phyloP scores from a whole-genome alignment of 2,113 vertebrate genomes.

The Hoplias malabaricus region DNA sequence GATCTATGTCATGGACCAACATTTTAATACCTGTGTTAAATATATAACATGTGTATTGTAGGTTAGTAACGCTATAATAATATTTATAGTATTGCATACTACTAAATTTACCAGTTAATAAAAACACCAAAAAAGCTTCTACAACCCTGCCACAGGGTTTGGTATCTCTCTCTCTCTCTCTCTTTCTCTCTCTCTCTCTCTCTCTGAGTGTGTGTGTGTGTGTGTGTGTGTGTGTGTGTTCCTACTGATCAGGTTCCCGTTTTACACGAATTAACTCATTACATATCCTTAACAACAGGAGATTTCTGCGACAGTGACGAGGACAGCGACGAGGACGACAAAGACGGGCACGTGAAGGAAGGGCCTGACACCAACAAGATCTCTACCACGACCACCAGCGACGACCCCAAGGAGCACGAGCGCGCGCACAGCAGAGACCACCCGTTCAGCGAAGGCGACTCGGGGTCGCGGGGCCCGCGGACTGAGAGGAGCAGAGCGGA shows the following conservation, averaged over 20 bases:
- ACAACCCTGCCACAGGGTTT: no score
- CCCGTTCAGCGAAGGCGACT: conserved; percentile 64
- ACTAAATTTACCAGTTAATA: no score
- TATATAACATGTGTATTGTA: no score
- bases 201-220: not conserved
- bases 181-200: no score
- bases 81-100: no score
- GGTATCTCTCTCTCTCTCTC: no score
- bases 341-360: conserved; percentile 83
- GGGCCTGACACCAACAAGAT: conserved; percentile 86
- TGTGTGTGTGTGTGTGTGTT: not conserved
- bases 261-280: no score
- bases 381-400: conserved; percentile 87
- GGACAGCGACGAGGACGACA: conserved; percentile 92
- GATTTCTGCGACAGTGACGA: conserved; percentile 92
- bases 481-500: conserved; percentile 85
- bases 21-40: no score
- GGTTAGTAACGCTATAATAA: no score
- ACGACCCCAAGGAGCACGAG: conserved; percentile 81
- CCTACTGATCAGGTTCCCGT: no score
- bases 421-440: conserved; percentile 75
- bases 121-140: no score
- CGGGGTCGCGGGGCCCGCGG: conserved; percentile 65
- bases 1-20: no score
- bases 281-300: conserved; percentile 63